These are phyloP conservation scores for Calliphora vomitoria DNA, from an alignment of 2,888 invertebrate genomes.

Conservation along the genomic window DNA sequence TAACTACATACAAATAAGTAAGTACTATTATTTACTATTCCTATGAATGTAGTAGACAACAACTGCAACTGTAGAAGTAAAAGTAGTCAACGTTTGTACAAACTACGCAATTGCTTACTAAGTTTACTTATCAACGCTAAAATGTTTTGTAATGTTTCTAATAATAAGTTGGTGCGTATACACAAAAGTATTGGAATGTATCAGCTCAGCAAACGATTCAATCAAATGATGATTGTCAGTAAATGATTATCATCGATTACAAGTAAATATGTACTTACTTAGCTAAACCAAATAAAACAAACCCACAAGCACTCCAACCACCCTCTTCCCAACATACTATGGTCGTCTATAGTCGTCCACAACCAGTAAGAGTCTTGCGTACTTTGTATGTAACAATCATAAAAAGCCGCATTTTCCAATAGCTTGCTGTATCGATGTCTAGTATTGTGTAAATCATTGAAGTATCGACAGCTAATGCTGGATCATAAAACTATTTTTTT, in stretches of 20 bases:
- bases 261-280: slow-evolving; percentile 12
- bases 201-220: slow-evolving; percentile 26
- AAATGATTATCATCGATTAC: slow-evolving; percentile 57
- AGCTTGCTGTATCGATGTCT: not conserved
- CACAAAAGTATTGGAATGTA: not conserved
- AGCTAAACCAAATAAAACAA: not conserved
- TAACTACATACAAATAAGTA: slow-evolving; percentile 12
- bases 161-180: not conserved
- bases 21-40: not conserved
- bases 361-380: not conserved
- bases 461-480: slow-evolving; percentile 23
- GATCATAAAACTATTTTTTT: slow-evolving; percentile 43
- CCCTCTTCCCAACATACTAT: not conserved
- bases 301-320: not conserved
- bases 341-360: no score
- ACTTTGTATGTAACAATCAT: not conserved
- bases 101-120: not conserved
- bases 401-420: not conserved
- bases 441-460: slow-evolving; percentile 33
- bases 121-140: slow-evolving; percentile 8
- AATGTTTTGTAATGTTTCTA: slow-evolving; percentile 2
- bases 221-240: slow-evolving; percentile 55
- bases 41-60: slow-evolving; percentile 8
- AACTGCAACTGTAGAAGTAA: slow-evolving; percentile 61
- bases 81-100: slow-evolving; percentile 34